phyloP scores from a whole-genome alignment of 1,140 invertebrate genomes.

The Zaprionus gabonicus region DNA sequence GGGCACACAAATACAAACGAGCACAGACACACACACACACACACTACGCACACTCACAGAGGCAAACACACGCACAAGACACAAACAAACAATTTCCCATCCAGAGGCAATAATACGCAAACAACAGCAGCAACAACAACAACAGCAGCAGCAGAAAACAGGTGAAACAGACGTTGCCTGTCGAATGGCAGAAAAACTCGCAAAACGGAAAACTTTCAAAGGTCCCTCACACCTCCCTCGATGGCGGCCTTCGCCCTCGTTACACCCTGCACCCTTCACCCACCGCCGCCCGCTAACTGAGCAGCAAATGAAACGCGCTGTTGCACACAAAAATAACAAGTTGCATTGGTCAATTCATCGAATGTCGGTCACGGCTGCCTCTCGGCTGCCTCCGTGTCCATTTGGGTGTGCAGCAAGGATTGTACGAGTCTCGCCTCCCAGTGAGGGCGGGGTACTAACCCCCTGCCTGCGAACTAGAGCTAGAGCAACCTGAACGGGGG shows the following conservation, averaged over 20 bases:
- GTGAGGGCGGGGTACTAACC: too few species aligned
- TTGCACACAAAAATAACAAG: slow-evolving; percentile 81
- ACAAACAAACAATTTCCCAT: slow-evolving; percentile 61
- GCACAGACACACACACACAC: slow-evolving; percentile 28
- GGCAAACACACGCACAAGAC: slow-evolving; percentile 22
- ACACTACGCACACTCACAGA: slow-evolving; percentile 14
- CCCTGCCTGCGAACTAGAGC: not conserved
- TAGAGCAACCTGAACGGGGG: not conserved
- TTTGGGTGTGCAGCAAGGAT: not conserved
- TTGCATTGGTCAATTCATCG: slow-evolving; percentile 79
- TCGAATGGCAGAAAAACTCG: slow-evolving; percentile 51
- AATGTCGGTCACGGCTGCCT: slow-evolving; percentile 76
- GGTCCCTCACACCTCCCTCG: slow-evolving; percentile 10
- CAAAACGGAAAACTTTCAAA: slow-evolving; percentile 57
- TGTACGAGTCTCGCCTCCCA: not conserved
- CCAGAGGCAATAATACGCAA: slow-evolving; percentile 68
- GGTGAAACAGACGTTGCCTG: slow-evolving; percentile 72
- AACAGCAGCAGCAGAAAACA: slow-evolving; percentile 40
- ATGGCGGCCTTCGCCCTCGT: not conserved
- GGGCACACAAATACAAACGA: slow-evolving; percentile 29
- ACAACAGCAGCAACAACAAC: slow-evolving; percentile 57
- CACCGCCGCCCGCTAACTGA: not conserved
- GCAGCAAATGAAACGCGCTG: slow-evolving; percentile 69
- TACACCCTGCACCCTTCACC: not conserved
- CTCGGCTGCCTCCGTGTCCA: slow-evolving; percentile 6